Evolutionary conservation across 2,113 vertebrate genomes (phyloP).

Genomic region (Phainopepla nitens): DNA sequence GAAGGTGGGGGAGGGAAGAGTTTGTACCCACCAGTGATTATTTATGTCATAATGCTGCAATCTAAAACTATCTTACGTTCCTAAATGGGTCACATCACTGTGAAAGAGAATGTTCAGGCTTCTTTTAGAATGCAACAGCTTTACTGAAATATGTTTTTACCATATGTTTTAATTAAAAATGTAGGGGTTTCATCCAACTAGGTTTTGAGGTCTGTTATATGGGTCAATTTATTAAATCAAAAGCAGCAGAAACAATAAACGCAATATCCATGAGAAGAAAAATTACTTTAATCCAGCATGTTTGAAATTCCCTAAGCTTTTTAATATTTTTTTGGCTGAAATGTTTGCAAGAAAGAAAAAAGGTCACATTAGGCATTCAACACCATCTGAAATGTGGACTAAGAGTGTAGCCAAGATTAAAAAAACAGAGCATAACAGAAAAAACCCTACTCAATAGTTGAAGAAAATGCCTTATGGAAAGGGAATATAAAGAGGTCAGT

Average conservation of each 20-base stretch:
- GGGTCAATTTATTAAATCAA: not conserved
- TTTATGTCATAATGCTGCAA: not conserved
- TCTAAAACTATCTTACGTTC: not conserved
- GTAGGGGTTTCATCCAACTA: not conserved
- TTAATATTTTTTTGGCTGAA: not conserved
- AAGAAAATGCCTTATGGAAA: not conserved
- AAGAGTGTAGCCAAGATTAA: not conserved
- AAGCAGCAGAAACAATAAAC: not conserved
- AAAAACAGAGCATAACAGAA: not conserved
- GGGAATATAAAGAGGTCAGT: not conserved
- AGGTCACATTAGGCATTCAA: not conserved
- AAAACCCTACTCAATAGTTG: not conserved
- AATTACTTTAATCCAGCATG: not conserved
- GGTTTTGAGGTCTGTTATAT: not conserved
- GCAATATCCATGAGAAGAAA: not conserved
- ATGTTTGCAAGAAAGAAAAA: not conserved
- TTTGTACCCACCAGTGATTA: not conserved
- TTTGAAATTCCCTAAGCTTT: not conserved
- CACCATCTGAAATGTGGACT: not conserved
- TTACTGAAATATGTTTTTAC: slow-evolving; percentile 47
- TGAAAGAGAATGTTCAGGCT: not conserved
- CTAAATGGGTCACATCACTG: slow-evolving; percentile 4
- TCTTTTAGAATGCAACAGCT: slow-evolving; percentile 36
- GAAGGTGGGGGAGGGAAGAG: not conserved
- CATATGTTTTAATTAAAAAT: slow-evolving; percentile 53